Conservation (phyloP, 2,113 vertebrate genomes). For the Trematocara unimaculatum region DNA sequence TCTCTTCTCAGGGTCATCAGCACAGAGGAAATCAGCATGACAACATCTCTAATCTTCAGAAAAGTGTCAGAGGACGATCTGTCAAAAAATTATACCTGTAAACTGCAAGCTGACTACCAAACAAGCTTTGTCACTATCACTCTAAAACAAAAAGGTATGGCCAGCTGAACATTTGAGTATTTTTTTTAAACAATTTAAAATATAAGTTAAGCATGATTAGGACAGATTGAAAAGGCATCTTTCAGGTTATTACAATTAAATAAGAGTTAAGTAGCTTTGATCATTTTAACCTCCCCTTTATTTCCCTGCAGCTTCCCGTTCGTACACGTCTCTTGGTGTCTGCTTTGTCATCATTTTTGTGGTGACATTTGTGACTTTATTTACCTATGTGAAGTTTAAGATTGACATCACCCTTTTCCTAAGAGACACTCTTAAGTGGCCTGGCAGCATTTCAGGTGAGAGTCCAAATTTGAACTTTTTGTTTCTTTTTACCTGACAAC, state of each 20-base stretch:
- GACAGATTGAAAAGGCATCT: neutral
- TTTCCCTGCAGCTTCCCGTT: constrained; percentile 2
- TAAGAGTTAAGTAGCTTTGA: neutral
- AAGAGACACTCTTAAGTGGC: constrained; percentile 34
- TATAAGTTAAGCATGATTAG: neutral
- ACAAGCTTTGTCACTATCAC: neutral
- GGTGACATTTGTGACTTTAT: neutral
- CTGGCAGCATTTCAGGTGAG: constrained; percentile 34
- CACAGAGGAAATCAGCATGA: neutral
- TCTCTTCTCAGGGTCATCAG: rapidly evolving
- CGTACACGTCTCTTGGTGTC: neutral
- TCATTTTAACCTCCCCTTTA: neutral
- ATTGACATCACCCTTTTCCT: constrained; percentile 49
- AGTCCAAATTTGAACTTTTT: neutral
- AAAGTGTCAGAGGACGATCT: constrained; percentile 21
- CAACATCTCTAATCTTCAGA: constrained; percentile 20
- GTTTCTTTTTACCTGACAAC: neutral
- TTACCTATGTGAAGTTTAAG: constrained; percentile 42
- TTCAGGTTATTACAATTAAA: neutral
- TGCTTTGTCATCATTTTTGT: neutral
- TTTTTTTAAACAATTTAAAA: neutral
- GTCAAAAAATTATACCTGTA: constrained; percentile 21
- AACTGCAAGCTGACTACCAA: neutral
- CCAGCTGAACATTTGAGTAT: neutral
- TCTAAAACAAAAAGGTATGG: constrained; percentile 11